Conservation (phyloP, 1,140 invertebrate genomes). For the Rhyzopertha dominica region DNA sequence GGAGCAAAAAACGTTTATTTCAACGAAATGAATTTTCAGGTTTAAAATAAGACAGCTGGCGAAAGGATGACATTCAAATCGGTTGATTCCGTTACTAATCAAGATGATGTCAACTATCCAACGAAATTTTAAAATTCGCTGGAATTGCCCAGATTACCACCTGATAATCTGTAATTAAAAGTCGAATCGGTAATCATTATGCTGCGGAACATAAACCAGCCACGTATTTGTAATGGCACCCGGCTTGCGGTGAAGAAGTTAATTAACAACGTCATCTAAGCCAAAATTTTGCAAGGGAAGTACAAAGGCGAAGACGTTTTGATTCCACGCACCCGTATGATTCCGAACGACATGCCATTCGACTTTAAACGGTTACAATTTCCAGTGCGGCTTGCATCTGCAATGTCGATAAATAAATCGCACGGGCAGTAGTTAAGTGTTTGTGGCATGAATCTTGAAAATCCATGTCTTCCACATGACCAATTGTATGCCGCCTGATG, state of each 20-base stretch:
- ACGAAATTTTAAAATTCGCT: too few relatives aligned
- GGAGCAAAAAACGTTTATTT: slow-evolving; percentile 39
- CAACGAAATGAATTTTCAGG: slow-evolving; percentile 35
- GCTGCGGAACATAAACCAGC: slow-evolving; percentile 40
- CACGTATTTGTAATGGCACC: slow-evolving; percentile 32
- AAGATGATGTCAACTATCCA: slow-evolving; percentile 41
- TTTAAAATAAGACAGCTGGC: slow-evolving; percentile 35
- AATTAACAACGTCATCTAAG: slow-evolving; percentile 45
- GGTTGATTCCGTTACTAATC: slow-evolving; percentile 37
- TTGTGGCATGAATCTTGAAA: slow-evolving; percentile 39
- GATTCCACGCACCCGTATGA: slow-evolving; percentile 46
- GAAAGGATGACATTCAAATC: slow-evolving; percentile 39
- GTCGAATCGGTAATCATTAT: slow-evolving; percentile 43
- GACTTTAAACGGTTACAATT: slow-evolving; percentile 47
- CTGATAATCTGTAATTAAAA: slow-evolving; percentile 40
- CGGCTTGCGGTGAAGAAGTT: slow-evolving; percentile 41
- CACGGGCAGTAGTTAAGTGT: slow-evolving; percentile 33
- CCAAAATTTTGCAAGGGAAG: slow-evolving; percentile 44
- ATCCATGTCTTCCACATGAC: slow-evolving; percentile 44
- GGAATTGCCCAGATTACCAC: slow-evolving; percentile 21
- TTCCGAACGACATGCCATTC: slow-evolving; percentile 41
- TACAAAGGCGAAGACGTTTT: slow-evolving; percentile 47
- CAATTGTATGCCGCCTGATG: slow-evolving; percentile 30
- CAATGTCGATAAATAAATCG: slow-evolving; percentile 52
- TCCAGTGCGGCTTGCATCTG: slow-evolving; percentile 46